Evolutionary conservation across 2,113 vertebrate species (phyloP), one percentile per base, ranked within the genome.

Genomic region (Salvelinus alpinus): DNA sequence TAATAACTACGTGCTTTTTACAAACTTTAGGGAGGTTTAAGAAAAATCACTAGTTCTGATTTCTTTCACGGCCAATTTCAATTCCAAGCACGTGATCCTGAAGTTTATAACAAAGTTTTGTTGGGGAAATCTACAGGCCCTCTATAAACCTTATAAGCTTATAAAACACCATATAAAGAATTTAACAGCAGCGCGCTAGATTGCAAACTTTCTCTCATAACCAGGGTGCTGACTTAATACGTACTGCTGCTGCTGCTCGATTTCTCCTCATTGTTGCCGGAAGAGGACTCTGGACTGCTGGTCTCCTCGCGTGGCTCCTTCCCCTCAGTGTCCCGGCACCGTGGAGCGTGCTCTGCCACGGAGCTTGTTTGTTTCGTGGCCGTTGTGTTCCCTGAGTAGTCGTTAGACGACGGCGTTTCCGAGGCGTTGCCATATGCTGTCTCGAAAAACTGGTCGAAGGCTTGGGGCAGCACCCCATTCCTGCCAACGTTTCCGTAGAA

Each of bases 101-200:
- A 94, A 94, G 95, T 96, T 96, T 97, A 97, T 96, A 97, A 96
- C 94, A 96, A 97, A 95, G 95, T 97, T 98, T 96, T 95, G 95
- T 96, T 95, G 95, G 95, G 95, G 95, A 96, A 96, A 96, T 95
- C 95, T 95, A 95, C 94, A 93, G 95, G 95, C 95, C 96, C 95
- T 98, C 96, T 95, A 97, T 99, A 98, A 99, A 97, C 96, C 96
- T 98, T 96, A 96, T 98, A 96, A 93, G 97, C 96, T 98, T 99
- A 98, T 99, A 98, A 98, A 99, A 98, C 96, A 97, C 95, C 96
- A 97, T 96, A 98, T 98, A 98, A 97, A 98, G 96, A 78, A 93
- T 89, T 98, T 99, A 98, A 97, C 95, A 98, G 95, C 95, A 92
- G 93, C 93, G 95, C 93, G 92, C 94, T 93, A 94, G 92, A 93